Base-by-base conservation (phyloP, 2,797 vertebrate species). In the Hemibagrus guttatus region DNA sequence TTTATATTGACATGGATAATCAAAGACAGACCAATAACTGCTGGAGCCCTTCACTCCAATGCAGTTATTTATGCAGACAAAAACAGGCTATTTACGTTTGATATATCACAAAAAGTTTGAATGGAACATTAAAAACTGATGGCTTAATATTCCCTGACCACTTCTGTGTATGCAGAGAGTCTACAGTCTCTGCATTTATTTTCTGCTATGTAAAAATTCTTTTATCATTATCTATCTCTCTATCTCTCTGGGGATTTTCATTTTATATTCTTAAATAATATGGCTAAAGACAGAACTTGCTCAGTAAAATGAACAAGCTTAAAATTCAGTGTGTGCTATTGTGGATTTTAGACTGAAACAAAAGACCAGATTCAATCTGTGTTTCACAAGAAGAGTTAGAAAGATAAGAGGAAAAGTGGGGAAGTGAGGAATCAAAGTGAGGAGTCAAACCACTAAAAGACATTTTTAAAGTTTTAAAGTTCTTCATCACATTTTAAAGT, bases 341-440 rank as follows among this genome's bases (percentile, higher is more conserved):
- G 54, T 26, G 14, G 31, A 69, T 58, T 59, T 75, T 56, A 58
- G 46, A 58, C 9, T 46, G n/a, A 75, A 81, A 63, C 19, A 85
- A 59, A 85, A 88, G 88, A 90, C 87, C 89, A 90, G 89, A 90
- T 91, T 90, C 90, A 87, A 87, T 89, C 86, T 83, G 81, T 81
- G 76, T 74, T 72, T 31, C 66, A 82, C 26, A 35, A 56, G 81
- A 52, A 88, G 83, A 89, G 82, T 69, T 88, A 72, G 85, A 64
- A 87, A 85, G 87, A 87, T 26, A 79, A 63, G 66, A 86, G 76
- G 63, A 85, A 82, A 66, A 39, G 39, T 68, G 58, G 83, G 78
- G 75, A 59, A 71, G 9, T 9, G 64, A 78, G 46, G 56, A 49
- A 28, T 79, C 42, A 52, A 68, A 84, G 46, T 46, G 72, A 78